phyloP scores from a whole-genome alignment of 2,113 vertebrate genomes.

The Cariama cristata region DNA sequence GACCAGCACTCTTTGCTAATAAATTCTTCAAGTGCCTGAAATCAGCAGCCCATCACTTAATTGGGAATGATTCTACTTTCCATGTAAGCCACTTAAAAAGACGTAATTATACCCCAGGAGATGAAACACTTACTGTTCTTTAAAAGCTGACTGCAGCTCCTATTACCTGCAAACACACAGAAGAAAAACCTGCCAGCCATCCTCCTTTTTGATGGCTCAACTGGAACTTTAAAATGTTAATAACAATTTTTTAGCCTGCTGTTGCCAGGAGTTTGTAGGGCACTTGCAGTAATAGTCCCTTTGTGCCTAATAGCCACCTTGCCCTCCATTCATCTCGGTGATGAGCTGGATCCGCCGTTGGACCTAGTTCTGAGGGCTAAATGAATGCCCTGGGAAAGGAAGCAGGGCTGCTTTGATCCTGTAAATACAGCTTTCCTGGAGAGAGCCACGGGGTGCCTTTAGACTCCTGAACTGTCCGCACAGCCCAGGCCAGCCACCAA shows the following conservation, averaged over 20 bases:
- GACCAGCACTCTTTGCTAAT: not conserved
- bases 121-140: not conserved
- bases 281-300: not conserved
- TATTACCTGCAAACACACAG: not conserved
- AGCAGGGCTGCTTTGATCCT: not conserved
- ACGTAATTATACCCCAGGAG: not conserved
- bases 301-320: not conserved
- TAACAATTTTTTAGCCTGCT: not conserved
- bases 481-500: not conserved
- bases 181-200: not conserved
- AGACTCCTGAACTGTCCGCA: not conserved
- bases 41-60: not conserved
- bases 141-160: not conserved
- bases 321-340: not conserved
- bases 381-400: not conserved
- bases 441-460: not conserved
- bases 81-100: not conserved
- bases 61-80: not conserved
- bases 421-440: not conserved
- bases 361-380: not conserved
- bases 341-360: not conserved
- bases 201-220: not conserved
- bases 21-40: not conserved
- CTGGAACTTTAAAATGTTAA: not conserved
- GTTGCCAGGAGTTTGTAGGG: not conserved